Conservation (phyloP, 2,113 vertebrate genomes). For the Sphyrna mokarran region DNA sequence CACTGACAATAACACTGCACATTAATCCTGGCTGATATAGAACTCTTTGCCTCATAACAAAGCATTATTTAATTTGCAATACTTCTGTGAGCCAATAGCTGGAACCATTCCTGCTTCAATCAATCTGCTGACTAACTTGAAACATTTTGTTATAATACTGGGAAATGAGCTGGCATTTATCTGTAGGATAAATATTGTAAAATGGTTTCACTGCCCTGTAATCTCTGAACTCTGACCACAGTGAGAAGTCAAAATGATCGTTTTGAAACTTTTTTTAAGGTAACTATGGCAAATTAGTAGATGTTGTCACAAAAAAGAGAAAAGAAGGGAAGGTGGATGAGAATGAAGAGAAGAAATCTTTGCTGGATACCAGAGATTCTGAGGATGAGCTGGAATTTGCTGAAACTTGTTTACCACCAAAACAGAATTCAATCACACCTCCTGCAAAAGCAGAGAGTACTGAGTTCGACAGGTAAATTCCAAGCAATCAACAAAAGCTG, state of each 20-base stretch:
- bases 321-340: constrained; percentile 48
- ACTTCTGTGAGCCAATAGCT: background rate
- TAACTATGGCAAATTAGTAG: constrained; percentile 71
- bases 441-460: constrained; percentile 63
- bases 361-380: constrained; percentile 50
- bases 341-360: constrained; percentile 49
- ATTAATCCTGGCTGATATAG: background rate
- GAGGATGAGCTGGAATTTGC: constrained; percentile 57
- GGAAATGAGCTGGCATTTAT: background rate
- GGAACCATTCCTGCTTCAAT: background rate
- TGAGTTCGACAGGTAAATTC: constrained; percentile 67
- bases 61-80: background rate
- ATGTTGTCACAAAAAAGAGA: constrained; percentile 54
- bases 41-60: background rate
- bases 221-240: too few relatives aligned
- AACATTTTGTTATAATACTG: background rate
- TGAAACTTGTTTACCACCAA: constrained; percentile 46
- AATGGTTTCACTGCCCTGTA: background rate
- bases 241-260: background rate
- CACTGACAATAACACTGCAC: background rate
- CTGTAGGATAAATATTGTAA: background rate
- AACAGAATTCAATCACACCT: constrained; percentile 59
- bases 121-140: background rate
- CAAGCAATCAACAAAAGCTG: background rate
- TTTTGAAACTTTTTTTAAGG: constrained; percentile 49